Evolutionary conservation across 2,888 invertebrate genomes (phyloP).

Genomic region (Drosophila anomelani): DNA sequence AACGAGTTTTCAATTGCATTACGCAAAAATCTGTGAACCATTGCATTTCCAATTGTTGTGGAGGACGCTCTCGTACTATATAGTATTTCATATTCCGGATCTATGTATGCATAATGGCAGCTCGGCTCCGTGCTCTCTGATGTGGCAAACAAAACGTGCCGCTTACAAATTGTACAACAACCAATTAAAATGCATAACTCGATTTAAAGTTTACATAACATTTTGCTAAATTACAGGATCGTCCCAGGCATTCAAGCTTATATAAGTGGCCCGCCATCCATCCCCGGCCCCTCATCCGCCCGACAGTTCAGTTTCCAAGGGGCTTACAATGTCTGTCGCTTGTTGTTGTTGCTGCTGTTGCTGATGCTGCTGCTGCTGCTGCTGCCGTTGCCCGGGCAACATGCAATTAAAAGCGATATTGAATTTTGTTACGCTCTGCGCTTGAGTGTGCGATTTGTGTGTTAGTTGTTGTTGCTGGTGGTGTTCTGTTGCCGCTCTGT

Average conservation of each 20-base stretch:
- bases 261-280: constrained; percentile 68
- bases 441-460: constrained; percentile 70
- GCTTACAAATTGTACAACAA: constrained; percentile 78
- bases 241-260: constrained; percentile 63
- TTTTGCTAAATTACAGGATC: constrained; percentile 79
- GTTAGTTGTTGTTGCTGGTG: constrained; percentile 39
- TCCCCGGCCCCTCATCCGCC: constrained; percentile 42
- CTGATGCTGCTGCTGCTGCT: constrained; percentile 41
- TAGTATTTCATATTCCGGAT: constrained; percentile 52
- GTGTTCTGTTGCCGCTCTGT: constrained; percentile 36
- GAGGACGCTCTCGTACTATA: constrained; percentile 1
- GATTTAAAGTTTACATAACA: constrained; percentile 81
- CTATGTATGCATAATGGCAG: constrained; percentile 30
- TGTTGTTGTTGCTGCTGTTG: constrained; percentile 55
- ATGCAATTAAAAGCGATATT: constrained; percentile 81
- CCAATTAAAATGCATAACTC: constrained; percentile 81
- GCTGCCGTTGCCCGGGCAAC: constrained; percentile 71
- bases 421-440: constrained; percentile 78
- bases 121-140: constrained; percentile 46
- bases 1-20: constrained; percentile 66
- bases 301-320: constrained; percentile 74
- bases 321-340: constrained; percentile 78
- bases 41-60: constrained; percentile 46
- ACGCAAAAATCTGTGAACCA: constrained; percentile 59
- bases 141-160: constrained; percentile 79